Conservation (phyloP, 2,113 vertebrate genomes). For the Coptodon rendalli region DNA sequence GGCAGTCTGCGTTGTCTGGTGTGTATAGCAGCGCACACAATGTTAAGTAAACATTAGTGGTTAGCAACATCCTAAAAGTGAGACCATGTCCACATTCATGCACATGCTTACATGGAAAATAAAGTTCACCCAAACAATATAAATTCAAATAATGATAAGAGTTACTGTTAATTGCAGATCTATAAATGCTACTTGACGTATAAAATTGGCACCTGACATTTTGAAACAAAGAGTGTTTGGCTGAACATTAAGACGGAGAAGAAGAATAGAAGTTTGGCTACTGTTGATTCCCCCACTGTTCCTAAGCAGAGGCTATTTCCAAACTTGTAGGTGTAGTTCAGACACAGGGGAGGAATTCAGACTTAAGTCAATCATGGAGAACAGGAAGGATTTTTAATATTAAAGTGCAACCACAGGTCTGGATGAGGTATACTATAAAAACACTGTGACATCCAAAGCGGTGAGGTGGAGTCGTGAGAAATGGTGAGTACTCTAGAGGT, state of each 20-base stretch:
- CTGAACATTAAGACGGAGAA: neutral
- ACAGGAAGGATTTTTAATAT: slow-evolving; percentile 45
- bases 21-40: neutral
- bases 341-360: slow-evolving; percentile 29
- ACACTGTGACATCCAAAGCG: slow-evolving; percentile 52
- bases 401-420: slow-evolving; percentile 59
- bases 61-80: neutral
- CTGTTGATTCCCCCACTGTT: neutral
- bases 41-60: slow-evolving; percentile 3
- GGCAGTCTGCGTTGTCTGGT: slow-evolving; percentile 12
- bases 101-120: neutral
- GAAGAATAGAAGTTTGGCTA: neutral
- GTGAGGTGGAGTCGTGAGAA: slow-evolving; percentile 63
- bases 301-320: slow-evolving; percentile 5
- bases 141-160: neutral
- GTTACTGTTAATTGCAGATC: neutral
- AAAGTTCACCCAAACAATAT: neutral
- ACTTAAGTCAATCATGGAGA: slow-evolving; percentile 28
- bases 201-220: neutral
- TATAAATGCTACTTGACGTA: neutral
- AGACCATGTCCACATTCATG: neutral
- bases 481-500: slow-evolving; percentile 21
- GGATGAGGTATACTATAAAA: slow-evolving; percentile 53
- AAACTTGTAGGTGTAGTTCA: slow-evolving; percentile 26
- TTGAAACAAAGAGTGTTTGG: neutral